A percentile compares a stretch with the other conserved stretches of the same genome.
Evolutionary conservation across 2,888 invertebrate genomes (phyloP).

Genomic region (Nineta flava): DNA sequence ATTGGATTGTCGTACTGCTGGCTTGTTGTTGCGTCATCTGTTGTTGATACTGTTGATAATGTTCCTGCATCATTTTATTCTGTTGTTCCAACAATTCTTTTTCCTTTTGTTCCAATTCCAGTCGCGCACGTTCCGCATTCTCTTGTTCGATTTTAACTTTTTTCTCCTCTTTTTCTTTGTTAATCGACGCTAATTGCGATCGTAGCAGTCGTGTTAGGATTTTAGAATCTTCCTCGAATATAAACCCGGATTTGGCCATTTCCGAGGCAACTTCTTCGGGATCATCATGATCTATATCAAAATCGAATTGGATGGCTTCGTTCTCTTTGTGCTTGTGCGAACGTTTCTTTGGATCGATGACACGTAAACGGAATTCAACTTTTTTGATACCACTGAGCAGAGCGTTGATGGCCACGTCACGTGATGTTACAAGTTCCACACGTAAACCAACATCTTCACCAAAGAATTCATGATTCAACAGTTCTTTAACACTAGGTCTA

Average conservation of each 20-base stretch:
- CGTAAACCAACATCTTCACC: constrained; percentile 81
- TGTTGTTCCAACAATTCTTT: constrained; percentile 11
- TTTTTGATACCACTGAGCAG: constrained; percentile 45
- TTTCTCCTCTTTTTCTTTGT: constrained; percentile 34
- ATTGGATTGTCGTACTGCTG: background rate
- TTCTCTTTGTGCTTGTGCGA: constrained; percentile 97
- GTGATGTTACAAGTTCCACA: constrained; percentile 42
- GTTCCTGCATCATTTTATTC: constrained; percentile 32
- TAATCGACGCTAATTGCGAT: constrained; percentile 66
- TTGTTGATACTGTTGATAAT: constrained; percentile 38
- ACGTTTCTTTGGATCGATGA: constrained; percentile 92
- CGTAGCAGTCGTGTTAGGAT: constrained; percentile 82
- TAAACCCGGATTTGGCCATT: constrained; percentile 89
- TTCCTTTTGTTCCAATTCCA: background rate
- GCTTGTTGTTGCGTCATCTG: constrained; percentile 21
- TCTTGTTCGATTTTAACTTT: constrained; percentile 34
- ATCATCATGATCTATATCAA: constrained; percentile 80
- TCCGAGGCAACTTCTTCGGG: constrained; percentile 89
- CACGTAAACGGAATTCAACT: constrained; percentile 80
- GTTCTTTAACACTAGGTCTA: constrained; percentile 82
- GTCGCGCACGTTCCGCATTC: constrained; percentile 13
- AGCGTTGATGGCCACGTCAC: constrained; percentile 21
- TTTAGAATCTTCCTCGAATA: constrained; percentile 88
- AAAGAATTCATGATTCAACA: constrained; percentile 92
- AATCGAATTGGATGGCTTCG: constrained; percentile 98